Evolutionary conservation across 1,140 invertebrate species (phyloP).

Genomic region (Scylla paramamosain): DNA sequence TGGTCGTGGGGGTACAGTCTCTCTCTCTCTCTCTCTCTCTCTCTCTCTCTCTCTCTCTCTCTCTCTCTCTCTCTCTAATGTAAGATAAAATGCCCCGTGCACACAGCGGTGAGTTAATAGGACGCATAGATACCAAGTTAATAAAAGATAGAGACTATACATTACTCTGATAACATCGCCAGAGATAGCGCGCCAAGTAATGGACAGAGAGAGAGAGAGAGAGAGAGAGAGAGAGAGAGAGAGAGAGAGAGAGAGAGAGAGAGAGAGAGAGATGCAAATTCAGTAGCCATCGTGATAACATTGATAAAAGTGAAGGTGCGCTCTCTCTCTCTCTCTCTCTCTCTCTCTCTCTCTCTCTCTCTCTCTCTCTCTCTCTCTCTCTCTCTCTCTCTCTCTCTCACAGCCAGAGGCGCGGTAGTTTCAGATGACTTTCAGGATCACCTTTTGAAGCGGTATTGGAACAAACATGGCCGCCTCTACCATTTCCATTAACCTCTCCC

Average conservation of each 20-base stretch:
- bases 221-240: not conserved
- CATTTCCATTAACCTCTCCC: too few species aligned
- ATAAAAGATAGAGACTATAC: not conserved
- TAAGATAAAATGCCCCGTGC: not conserved
- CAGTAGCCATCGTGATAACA: not conserved
- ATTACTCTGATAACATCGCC: not conserved
- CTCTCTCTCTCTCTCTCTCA: too few species aligned
- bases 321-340: too few species aligned
- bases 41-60: not conserved
- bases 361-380: too few species aligned
- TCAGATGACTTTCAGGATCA: too few species aligned
- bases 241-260: slow-evolving; percentile 43
- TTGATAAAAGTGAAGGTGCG: not conserved
- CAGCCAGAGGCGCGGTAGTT: too few species aligned
- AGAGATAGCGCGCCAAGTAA: not conserved
- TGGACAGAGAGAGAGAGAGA: slow-evolving; percentile 37
- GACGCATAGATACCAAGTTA: not conserved
- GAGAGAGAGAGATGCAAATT: not conserved
- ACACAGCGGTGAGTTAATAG: too few species aligned
- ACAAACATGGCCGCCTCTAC: too few species aligned
- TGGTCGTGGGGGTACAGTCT: not conserved
- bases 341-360: too few species aligned
- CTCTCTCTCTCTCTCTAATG: not conserved
- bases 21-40: not conserved
- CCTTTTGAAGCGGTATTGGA: too few species aligned